Percentiles rank a stretch among this genome's conserved stretches.
Conservation (phyloP, 2,888 invertebrate species). For the Ormyrus thymus region DNA sequence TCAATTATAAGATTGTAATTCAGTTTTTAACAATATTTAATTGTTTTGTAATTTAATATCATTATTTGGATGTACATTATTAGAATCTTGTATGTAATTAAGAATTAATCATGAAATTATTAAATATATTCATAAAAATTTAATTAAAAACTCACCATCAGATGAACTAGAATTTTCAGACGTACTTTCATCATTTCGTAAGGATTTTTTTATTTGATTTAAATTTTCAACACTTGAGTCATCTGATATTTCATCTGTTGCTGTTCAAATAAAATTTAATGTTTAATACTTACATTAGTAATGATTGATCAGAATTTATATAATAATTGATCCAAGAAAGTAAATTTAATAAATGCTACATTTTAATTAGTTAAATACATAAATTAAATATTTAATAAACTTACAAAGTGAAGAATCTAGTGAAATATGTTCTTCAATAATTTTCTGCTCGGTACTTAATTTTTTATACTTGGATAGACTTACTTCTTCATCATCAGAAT, state of each 20-base stretch:
- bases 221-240: neutral
- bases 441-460: constrained; percentile 6
- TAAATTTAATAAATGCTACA: too few relatives aligned
- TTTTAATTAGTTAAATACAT: too few relatives aligned
- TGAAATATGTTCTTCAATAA: neutral
- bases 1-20: too few relatives aligned
- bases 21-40: neutral
- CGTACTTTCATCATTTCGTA: neutral
- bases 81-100: neutral
- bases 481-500: constrained; percentile 15
- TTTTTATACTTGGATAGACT: constrained; percentile 31
- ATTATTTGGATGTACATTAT: neutral
- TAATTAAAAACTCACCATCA: constrained; percentile 3
- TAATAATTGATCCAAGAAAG: too few relatives aligned
- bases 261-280: constrained; percentile 2
- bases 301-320: neutral
- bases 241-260: constrained; percentile 13
- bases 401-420: too few relatives aligned
- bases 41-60: neutral
- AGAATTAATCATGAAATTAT: neutral
- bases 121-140: neutral
- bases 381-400: too few relatives aligned
- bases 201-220: neutral
- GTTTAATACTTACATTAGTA: neutral
- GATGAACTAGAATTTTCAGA: neutral